Percentiles rank a stretch among this genome's conserved stretches.
Evolutionary conservation across 2,113 vertebrate species (phyloP).

Genomic region (Neoarius graeffei): DNA sequence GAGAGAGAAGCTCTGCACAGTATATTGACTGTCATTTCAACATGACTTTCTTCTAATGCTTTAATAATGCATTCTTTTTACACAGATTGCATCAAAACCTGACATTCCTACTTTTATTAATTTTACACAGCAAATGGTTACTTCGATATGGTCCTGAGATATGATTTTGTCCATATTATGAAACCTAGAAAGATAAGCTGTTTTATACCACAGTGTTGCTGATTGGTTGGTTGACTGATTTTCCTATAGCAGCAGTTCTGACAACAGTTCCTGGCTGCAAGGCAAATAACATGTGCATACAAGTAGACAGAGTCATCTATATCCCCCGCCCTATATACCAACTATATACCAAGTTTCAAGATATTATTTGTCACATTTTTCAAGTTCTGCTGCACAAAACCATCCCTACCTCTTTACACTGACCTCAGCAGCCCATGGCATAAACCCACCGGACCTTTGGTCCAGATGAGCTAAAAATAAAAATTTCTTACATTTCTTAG

Average conservation of each 20-base stretch:
- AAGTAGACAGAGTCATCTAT: too few species aligned
- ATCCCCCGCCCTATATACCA: too few species aligned
- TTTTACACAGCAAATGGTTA: not conserved
- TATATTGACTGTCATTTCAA: not conserved
- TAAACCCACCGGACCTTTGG: too few species aligned
- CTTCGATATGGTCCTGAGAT: not conserved
- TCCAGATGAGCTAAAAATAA: too few species aligned
- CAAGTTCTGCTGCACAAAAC: too few species aligned
- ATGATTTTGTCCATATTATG: not conserved
- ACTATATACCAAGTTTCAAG: too few species aligned
- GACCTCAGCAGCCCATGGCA: too few species aligned
- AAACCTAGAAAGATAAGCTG: not conserved
- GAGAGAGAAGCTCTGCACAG: not conserved
- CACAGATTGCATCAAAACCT: not conserved
- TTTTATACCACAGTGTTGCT: not conserved
- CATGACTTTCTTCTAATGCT: not conserved
- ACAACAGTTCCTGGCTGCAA: not conserved
- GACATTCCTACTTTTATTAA: not conserved
- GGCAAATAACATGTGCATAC: not conserved
- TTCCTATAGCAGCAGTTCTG: not conserved
- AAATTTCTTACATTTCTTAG: too few species aligned
- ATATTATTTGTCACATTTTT: too few species aligned
- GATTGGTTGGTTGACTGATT: not conserved
- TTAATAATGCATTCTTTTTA: not conserved
- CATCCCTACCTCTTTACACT: too few species aligned